Evolutionary conservation across 2,888 invertebrate genomes (phyloP), one percentile per base, ranked within the genome.

Genomic region (Drosophila meridionalis): DNA sequence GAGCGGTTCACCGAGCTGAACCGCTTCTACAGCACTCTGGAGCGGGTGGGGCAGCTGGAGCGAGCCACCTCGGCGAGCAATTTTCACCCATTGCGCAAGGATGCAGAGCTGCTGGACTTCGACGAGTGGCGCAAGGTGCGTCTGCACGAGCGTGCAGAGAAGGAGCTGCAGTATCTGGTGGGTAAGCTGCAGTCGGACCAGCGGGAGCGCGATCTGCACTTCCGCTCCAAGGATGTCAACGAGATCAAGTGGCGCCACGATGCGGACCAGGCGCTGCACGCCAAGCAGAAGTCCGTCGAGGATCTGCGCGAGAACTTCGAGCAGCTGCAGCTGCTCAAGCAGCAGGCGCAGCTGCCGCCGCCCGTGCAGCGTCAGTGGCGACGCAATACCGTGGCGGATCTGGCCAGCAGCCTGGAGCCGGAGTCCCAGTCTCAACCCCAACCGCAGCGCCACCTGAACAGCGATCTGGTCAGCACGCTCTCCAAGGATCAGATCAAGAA

Each of bases 241-340:
- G 95, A 95, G 56, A 94, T 95, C 53, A 95, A 96, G 74, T 98
- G 98, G 98, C 95, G 94, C 74, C 95, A 95, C 40, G 95, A 96
- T 64, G 94, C 94, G 34, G 98, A 98, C 89, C 94, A 96, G 76
- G 97, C 97, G 0, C 93, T 98, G 43, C 94, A 96, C 85, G 95
- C 96, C 45, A 97, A 97, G 92, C 97, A 98, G 91, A 96, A 97
- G 90, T 98, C 98, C 0, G 97, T 98, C 0, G 97, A 97, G 92
- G 97, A 98, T 92, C 94, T 98, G 11, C 95, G 96, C 83, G 96
- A 96, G 74, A 95, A 96, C 86, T 97, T 97, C 85, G 95, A 95
- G 88, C 95, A 95, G 88, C 93, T 96, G 67, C 94, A 95, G 57
- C 93, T 94, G 14, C 94, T 94, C 80, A 93, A 93, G 92, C 76